Conservation (phyloP, 2,113 vertebrate genomes). For the Dasyurus viverrinus region DNA sequence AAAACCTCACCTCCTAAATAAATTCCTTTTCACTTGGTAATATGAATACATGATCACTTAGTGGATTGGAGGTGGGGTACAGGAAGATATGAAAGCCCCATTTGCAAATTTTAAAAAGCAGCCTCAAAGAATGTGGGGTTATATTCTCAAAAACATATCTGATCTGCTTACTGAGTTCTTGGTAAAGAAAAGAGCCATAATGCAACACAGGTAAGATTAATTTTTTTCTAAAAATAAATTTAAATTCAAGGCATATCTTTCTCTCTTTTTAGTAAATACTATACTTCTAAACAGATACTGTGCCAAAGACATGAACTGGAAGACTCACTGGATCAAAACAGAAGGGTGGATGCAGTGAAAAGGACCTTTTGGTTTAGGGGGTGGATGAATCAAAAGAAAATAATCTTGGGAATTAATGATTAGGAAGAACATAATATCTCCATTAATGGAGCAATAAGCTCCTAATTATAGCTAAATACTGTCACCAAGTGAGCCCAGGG, state of each 20-base stretch:
- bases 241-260: not conserved
- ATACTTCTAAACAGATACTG: constrained; percentile 5
- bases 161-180: not conserved
- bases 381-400: constrained; percentile 27
- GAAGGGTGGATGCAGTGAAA: constrained; percentile 9
- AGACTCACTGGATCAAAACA: constrained; percentile 26
- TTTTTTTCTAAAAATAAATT: not conserved
- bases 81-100: not conserved
- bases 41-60: not conserved
- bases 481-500: not conserved
- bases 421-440: constrained; percentile 25
- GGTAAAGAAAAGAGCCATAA: constrained; percentile 1
- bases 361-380: not conserved
- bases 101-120: constrained; percentile 10
- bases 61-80: not conserved
- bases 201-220: not conserved
- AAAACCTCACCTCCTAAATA: constrained; percentile 26
- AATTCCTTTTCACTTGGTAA: not conserved
- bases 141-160: constrained; percentile 12
- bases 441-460: constrained; percentile 16
- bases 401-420: constrained; percentile 48
- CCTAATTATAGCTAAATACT: not conserved
- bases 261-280: not conserved
- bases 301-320: constrained; percentile 17
- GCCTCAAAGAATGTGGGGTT: constrained; percentile 15